Evolutionary conservation across 1,140 invertebrate species (phyloP).

Genomic region (Dinothrombium tinctorium): DNA sequence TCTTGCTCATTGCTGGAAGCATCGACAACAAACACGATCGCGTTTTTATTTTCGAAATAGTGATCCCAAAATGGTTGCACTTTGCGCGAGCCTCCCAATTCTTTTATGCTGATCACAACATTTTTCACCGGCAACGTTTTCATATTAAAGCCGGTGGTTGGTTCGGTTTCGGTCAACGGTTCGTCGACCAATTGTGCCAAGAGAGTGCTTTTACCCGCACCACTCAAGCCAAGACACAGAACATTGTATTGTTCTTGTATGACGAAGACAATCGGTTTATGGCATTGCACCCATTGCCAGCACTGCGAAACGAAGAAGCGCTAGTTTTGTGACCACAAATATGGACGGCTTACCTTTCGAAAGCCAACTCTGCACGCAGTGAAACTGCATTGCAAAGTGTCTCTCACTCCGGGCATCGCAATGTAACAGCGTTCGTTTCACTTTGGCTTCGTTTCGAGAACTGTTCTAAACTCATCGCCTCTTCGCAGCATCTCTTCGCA

Average conservation of each 20-base stretch:
- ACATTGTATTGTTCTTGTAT: slow-evolving; percentile 16
- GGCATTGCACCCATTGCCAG: slow-evolving; percentile 16
- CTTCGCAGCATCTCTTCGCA: no score
- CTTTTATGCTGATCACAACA: slow-evolving; percentile 23
- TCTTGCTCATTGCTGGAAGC: slow-evolving; percentile 9
- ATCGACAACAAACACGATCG: slow-evolving; percentile 14
- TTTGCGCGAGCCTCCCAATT: slow-evolving; percentile 16
- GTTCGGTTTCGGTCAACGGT: slow-evolving; percentile 18
- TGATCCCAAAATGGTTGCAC: slow-evolving; percentile 15
- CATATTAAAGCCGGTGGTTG: slow-evolving; percentile 21
- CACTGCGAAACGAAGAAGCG: slow-evolving; percentile 9
- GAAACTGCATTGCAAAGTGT: slow-evolving; percentile 10
- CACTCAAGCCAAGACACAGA: slow-evolving; percentile 21
- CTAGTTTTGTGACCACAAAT: neutral
- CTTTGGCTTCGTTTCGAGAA: no score
- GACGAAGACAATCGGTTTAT: slow-evolving; percentile 12
- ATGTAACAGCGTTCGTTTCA: no score
- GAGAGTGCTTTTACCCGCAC: slow-evolving; percentile 17
- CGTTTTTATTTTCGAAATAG: slow-evolving; percentile 16
- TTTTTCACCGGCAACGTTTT: slow-evolving; percentile 17
- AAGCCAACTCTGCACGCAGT: slow-evolving; percentile 8
- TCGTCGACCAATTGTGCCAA: slow-evolving; percentile 22
- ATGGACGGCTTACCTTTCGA: slow-evolving; percentile 8
- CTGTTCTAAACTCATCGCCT: no score
- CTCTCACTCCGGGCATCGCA: slow-evolving; percentile 13